Evolutionary conservation across 2,113 vertebrate genomes (phyloP).

Genomic region (Todiramphus chloris): DNA sequence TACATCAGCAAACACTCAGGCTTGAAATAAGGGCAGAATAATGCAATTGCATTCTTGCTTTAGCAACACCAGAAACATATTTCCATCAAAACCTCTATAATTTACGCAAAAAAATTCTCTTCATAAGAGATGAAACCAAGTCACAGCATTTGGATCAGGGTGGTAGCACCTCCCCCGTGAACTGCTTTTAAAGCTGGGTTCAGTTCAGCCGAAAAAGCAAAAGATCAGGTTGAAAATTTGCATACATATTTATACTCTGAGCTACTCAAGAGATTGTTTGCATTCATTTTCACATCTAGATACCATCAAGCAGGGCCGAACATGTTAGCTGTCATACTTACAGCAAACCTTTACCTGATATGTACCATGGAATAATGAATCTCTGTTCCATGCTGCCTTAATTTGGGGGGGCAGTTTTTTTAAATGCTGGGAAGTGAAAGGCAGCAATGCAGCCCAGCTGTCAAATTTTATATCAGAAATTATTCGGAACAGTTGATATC

Average conservation of each 20-base stretch:
- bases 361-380: background rate
- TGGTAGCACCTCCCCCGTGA: background rate
- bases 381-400: background rate
- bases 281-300: background rate
- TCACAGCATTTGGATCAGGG: background rate
- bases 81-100: background rate
- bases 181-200: background rate
- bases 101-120: background rate
- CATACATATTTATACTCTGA: background rate
- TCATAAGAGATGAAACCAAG: background rate
- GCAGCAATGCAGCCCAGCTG: background rate
- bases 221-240: background rate
- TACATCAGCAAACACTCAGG: background rate
- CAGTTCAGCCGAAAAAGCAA: background rate
- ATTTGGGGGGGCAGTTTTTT: background rate
- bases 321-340: slow-evolving; percentile 20
- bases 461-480: slow-evolving; percentile 17
- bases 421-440: background rate
- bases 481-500: background rate
- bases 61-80: background rate
- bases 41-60: background rate
- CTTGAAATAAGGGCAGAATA: background rate
- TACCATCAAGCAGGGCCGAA: background rate
- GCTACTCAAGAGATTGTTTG: background rate
- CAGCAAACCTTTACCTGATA: background rate